Base-by-base conservation (phyloP, 2,888 invertebrate genomes). In the Anthophora plumipes region DNA sequence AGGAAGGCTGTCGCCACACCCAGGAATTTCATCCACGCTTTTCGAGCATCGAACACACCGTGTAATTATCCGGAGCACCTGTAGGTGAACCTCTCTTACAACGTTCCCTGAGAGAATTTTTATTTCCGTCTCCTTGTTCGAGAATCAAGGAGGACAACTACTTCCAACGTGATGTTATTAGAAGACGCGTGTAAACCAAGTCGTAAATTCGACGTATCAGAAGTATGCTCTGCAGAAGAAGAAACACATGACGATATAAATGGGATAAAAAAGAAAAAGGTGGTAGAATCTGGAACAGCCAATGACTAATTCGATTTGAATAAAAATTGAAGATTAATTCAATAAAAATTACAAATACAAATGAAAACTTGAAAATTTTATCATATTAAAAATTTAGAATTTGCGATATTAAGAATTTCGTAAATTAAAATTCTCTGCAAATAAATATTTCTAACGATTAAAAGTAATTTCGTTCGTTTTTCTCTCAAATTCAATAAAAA, bases 11-110 rank as follows among this genome's bases (percentile, higher is more conserved):
- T 75, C 71, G 90, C 91, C 92, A 91, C 93, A 86, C 93, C 92
- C 91, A 89, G 90, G 91, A 93, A 92, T 93, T 92, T 91, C 88
- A 91, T 89, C 88, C 75, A 61, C 67, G 54, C 72, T 85, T 57
- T 55, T 71, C 54, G 79, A 73, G 46, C 73, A 77, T 80, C 79
- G 64, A 63, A 68, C 60, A 69, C 77, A 74, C 82, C 85, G 73
- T 73, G 76, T 66, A 84, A 86, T 82, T 82, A 72, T 82, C 66
- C 69, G 69, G 72, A 63, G 54, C 74, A 71, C 75, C 81, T 86
- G 77, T 74, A 64, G 68, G 64, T 64, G 61, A 82, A 57, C 72
- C 64, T 67, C 64, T 69, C 57, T 22, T 39, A 9, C 54, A 12
- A 25, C 60, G 59, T 68, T 69, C 64, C 60, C n/a, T n/a, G n/a